Base-by-base conservation (phyloP, 2,113 vertebrate genomes). In the Percopsis transmontana region DNA sequence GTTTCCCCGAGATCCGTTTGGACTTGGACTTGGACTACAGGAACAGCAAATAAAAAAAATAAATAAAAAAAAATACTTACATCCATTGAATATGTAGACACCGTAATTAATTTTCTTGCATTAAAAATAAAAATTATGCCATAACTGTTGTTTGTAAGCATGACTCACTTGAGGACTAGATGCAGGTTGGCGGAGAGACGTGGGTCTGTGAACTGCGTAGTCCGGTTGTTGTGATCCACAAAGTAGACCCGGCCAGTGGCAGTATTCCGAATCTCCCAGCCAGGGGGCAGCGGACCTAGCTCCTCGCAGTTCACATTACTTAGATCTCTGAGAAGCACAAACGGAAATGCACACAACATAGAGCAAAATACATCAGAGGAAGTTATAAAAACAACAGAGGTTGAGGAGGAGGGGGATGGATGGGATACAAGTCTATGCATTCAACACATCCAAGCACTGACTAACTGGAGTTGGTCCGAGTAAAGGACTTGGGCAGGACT, bases 261-360 rank as follows among this genome's bases (percentile, higher is more conserved):
- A 0, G 97, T 99, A 90, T 98, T 99, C 15, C 97, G 93, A 69
- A 98, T 99, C 91, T 99, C 97, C 97, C 97, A 99, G 85, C 97
- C 97, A 67, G 97, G 97, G 85, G 97, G 97, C 72, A 99, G 90
- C 6, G 97, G 97, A 79, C 97, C 97, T 79, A 99, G 92, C 86
- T 99, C 97, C 89, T 99, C 97, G 88, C 97, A 99, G 91, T 99
- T 99, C 83, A 99, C 95, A 89, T 99, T 98, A 91, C 97, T 97
- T 85, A 99, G 96, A 93, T 99, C 97, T 93, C 97, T 99, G 90
- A 58, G 40, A 90, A 92, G 89, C 78, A 85, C 90, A 33, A 52
- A 1, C 14, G 55, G 41, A 72, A 42, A 21, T 40, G 21, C 44
- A 58, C 16, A 68, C 16, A 66, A 51, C 40, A 48, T 41, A 58